These are phyloP conservation scores for Liopterus haemorrhoidalis DNA, from an alignment of 2,888 invertebrate genomes.

Conservation along the genomic window DNA sequence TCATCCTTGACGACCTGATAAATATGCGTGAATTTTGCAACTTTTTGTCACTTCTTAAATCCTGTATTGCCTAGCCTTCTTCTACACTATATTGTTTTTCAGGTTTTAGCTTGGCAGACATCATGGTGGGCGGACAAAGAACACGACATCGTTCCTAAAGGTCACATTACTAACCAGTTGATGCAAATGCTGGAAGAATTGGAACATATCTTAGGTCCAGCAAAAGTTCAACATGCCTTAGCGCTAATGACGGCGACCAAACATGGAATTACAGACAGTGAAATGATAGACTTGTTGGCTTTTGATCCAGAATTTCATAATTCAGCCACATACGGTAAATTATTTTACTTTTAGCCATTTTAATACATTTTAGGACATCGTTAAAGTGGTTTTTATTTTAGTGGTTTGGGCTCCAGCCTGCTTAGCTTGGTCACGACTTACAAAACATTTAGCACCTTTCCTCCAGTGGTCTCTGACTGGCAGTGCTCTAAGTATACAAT, in stretches of 20 bases:
- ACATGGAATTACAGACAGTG: conserved; percentile 73
- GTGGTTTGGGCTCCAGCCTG: conserved; percentile 67
- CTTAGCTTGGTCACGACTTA: conserved; percentile 61
- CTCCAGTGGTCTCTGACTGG: conserved; percentile 56
- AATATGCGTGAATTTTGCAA: too few relatives aligned
- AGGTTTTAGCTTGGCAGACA: conserved; percentile 58
- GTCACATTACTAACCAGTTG: conserved; percentile 57
- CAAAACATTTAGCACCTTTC: conserved; percentile 61
- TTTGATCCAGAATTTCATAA: conserved; percentile 59
- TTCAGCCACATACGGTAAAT: conserved; percentile 56
- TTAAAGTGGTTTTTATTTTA: conserved; percentile 36
- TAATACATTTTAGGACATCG: neutral
- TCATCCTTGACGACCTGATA: too few relatives aligned
- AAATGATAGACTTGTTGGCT: conserved; percentile 67
- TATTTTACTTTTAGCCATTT: neutral
- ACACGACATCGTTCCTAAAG: conserved; percentile 51
- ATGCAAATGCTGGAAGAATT: conserved; percentile 61
- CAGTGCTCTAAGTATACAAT: conserved; percentile 56
- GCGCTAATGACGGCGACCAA: conserved; percentile 69
- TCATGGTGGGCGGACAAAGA: conserved; percentile 55
- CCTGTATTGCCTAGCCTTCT: neutral
- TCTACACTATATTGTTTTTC: conserved; percentile 21
- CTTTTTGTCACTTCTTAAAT: too few relatives aligned
- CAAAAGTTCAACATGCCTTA: conserved; percentile 61
- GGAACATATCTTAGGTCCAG: conserved; percentile 61